Percentiles rank a stretch among this genome's conserved stretches.
Conservation (phyloP, 2,888 invertebrate genomes). For the Cephus pulcher region DNA sequence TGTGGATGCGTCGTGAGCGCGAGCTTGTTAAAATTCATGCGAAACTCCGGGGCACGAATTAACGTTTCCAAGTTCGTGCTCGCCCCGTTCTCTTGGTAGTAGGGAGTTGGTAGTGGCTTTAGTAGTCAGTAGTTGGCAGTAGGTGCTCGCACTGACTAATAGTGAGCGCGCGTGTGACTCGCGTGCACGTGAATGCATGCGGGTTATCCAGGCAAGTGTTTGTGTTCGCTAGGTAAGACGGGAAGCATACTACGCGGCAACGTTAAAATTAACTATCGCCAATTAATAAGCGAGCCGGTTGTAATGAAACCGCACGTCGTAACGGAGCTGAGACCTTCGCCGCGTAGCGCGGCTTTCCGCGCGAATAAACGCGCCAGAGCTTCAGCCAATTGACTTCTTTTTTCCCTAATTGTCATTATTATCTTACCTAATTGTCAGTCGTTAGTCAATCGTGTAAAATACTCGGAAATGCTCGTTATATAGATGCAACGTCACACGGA, state of each 20-base stretch:
- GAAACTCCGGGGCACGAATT: neutral
- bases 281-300: constrained; percentile 1
- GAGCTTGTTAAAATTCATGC: neutral
- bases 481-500: neutral
- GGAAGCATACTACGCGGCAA: neutral
- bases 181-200: neutral
- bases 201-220: neutral
- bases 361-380: neutral
- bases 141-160: neutral
- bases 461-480: neutral
- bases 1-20: neutral
- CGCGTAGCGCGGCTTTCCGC: neutral
- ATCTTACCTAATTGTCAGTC: neutral
- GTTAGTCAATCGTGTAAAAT: neutral
- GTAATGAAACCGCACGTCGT: constrained; percentile 2
- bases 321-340: neutral
- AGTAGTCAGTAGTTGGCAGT: neutral
- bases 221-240: neutral
- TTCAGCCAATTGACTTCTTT: neutral
- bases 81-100: neutral
- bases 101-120: neutral
- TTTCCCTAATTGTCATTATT: constrained; percentile 3
- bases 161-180: neutral
- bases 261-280: constrained; percentile 7
- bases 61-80: constrained; percentile 9